Conservation (phyloP, 2,888 invertebrate species). For the Cryptocephalus primarius region DNA sequence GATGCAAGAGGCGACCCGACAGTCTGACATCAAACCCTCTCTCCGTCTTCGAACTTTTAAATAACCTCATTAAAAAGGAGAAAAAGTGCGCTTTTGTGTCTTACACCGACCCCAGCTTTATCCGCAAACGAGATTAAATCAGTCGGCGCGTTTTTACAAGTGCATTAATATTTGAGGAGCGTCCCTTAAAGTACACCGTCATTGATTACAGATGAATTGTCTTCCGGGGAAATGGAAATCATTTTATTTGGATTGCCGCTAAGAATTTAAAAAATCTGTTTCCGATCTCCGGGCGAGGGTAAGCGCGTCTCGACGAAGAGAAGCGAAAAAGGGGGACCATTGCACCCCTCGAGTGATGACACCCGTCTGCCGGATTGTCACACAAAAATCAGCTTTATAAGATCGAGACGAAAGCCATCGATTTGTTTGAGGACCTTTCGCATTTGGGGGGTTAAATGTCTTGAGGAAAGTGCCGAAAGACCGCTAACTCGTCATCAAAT, state of each 20-base stretch:
- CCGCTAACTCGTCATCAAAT: conserved; percentile 38
- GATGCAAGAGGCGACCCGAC: no score
- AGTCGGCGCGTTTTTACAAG: conserved; percentile 13
- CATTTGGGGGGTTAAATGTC: conserved; percentile 7
- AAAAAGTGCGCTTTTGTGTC: no score
- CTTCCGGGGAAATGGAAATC: conserved; percentile 21
- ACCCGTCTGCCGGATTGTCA: no score
- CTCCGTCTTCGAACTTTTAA: no score
- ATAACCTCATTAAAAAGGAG: no score
- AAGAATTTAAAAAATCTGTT: conserved; percentile 35
- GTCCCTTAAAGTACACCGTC: conserved; percentile 18
- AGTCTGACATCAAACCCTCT: no score
- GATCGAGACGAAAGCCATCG: background rate
- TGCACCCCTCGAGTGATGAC: no score
- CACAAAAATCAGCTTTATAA: no score
- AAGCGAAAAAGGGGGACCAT: background rate
- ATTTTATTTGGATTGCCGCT: conserved; percentile 25
- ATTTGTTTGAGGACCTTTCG: background rate
- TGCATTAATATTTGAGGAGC: conserved; percentile 23
- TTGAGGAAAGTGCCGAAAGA: conserved; percentile 27
- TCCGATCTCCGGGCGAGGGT: conserved; percentile 20
- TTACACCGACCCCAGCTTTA: background rate
- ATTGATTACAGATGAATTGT: conserved; percentile 26
- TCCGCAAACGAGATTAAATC: background rate
- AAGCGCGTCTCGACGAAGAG: conserved; percentile 10